Base-by-base conservation (phyloP, 37 sponge, comb jelly and placozoan species). In the Haliclona indistincta region DNA sequence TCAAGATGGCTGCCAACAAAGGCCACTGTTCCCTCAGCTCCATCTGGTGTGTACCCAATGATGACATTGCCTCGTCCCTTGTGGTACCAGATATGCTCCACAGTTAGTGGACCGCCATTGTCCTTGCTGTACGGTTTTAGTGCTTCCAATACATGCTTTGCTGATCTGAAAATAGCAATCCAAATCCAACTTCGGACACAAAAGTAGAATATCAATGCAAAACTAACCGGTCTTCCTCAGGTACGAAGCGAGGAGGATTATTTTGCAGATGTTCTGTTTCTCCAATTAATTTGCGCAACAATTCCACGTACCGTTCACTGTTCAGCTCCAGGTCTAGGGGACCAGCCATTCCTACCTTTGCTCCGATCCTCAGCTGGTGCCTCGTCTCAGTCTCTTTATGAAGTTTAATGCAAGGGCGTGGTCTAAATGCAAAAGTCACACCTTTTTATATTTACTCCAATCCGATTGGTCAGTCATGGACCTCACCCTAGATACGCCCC, bases 1-100 rank as follows among this genome's bases (percentile, higher is more conserved):
- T 89, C 90, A 37, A 89, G 74, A 43, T 89, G 90, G 40, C 81
- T 80, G 29, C 91, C 91, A 4, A 90, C 77, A 43, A 90, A 90
- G 28, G 81, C 62, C 36, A 90, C 86, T 22, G 84, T 85, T 28
- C 82, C 61, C 26, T 68, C 36, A 25, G 77, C 77, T 26, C 86
- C 86, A 7, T 67, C 60, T 15, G 86, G 60, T 29, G 42, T 72
- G 76, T 89, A 89, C 49, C 74, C 66, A 8, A 89, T 20, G 36
- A 85, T 70, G 32, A 90, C 73, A 66, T 85, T 85, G 32, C 78
- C 86, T n/a, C 91, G 62, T 30, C 86, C 80, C 47, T 73, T 63
- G 4, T 81, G 77, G 43, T 64, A 85, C 40, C 71, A 65, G 51
- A 90, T 78, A 71, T 85, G 86, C 0, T 90, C 86, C 25, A 84